Conservation (phyloP, 2,888 invertebrate species). For the Coenonympha glycerion region DNA sequence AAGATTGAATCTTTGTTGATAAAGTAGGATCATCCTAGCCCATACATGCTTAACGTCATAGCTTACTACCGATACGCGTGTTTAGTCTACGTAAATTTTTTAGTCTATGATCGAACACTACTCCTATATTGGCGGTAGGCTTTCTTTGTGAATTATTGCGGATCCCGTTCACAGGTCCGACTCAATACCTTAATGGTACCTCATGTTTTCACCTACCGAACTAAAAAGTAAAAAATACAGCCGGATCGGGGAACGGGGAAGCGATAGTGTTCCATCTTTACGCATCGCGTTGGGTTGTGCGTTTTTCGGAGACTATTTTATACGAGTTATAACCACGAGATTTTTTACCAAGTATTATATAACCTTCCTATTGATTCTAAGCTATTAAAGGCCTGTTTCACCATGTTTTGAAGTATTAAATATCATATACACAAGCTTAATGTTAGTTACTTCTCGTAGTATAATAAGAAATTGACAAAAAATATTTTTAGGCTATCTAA, state of each 20-base stretch:
- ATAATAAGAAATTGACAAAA: too few species aligned
- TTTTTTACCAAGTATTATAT: too few species aligned
- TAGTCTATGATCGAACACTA: constrained; percentile 24
- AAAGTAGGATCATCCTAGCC: too few species aligned
- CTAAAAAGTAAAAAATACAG: constrained; percentile 59
- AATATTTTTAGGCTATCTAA: too few species aligned
- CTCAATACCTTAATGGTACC: constrained; percentile 68
- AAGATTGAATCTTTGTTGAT: too few species aligned
- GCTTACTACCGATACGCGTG: too few species aligned
- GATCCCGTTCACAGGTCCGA: constrained; percentile 48
- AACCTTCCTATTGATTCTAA: too few species aligned
- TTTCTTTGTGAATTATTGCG: constrained; percentile 73
- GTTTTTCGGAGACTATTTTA: not conserved
- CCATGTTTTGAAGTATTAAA: too few species aligned
- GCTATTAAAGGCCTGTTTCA: too few species aligned
- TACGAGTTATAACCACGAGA: not conserved
- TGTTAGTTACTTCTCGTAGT: too few species aligned
- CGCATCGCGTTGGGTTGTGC: not conserved
- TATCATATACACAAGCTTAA: too few species aligned
- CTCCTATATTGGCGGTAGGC: constrained; percentile 36
- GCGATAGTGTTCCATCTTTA: constrained; percentile 18
- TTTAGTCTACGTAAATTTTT: not conserved
- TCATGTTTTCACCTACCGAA: constrained; percentile 51
- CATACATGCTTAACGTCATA: too few species aligned
- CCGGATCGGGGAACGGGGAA: constrained; percentile 37